A percentile compares a stretch with the other conserved stretches of the same genome.
phyloP scores from a whole-genome alignment of 2,888 invertebrate species.

The Caenorhabditis imperialis region DNA sequence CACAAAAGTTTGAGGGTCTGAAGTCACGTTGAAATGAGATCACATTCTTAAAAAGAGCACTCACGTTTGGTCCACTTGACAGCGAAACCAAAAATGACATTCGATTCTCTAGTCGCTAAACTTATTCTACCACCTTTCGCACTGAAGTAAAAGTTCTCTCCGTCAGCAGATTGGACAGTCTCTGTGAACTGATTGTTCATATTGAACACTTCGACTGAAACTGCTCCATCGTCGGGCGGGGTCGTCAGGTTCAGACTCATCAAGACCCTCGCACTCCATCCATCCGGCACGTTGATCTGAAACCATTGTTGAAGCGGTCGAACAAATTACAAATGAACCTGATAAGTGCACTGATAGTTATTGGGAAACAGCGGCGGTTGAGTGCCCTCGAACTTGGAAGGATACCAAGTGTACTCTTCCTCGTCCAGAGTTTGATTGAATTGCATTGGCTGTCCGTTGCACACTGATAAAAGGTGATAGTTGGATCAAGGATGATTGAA shows the following conservation, averaged over 20 bases:
- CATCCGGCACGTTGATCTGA: conserved; percentile 25
- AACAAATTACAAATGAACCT: conserved; percentile 8
- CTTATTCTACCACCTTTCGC: conserved; percentile 7
- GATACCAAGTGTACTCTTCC: conserved; percentile 18
- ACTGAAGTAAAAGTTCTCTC: conserved; percentile 24
- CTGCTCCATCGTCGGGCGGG: conserved; percentile 8
- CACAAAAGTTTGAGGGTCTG: conserved; percentile 2
- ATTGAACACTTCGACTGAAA: conserved; percentile 22
- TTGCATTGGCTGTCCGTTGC: background rate
- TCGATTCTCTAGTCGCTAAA: conserved; percentile 16
- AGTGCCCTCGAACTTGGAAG: conserved; percentile 10
- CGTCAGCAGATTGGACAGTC: background rate
- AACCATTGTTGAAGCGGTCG: no score
- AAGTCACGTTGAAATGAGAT: background rate
- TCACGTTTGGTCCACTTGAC: conserved; percentile 15
- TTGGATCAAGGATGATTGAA: no score
- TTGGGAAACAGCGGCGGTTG: conserved; percentile 26
- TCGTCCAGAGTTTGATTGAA: conserved; percentile 6
- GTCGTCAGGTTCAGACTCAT: conserved; percentile 20
- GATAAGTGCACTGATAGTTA: conserved; percentile 19
- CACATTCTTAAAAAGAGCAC: background rate
- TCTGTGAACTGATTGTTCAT: no score
- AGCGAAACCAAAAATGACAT: conserved; percentile 15
- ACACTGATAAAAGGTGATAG: no score
- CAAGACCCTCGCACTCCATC: conserved; percentile 13